Evolutionary conservation across 2,113 vertebrate genomes (phyloP).

Genomic region (Dasyprocta punctata): DNA sequence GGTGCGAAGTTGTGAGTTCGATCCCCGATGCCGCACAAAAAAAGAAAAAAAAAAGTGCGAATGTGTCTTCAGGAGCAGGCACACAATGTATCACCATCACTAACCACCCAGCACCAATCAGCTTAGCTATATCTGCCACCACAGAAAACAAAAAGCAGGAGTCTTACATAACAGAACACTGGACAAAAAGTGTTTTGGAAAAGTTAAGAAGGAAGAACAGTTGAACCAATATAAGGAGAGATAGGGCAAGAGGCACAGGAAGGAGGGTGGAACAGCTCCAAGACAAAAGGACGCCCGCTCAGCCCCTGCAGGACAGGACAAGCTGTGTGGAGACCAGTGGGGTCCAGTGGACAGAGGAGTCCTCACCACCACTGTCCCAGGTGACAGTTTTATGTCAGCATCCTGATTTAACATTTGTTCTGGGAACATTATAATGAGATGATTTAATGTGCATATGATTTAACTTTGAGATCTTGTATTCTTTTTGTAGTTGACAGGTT

Average conservation of each 20-base stretch:
- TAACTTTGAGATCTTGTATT: background rate
- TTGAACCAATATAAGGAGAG: background rate
- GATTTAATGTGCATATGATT: background rate
- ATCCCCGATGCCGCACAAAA: too few species aligned
- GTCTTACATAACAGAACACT: background rate
- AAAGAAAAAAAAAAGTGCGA: too few species aligned
- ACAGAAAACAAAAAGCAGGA: background rate
- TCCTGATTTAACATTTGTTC: background rate
- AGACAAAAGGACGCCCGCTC: background rate
- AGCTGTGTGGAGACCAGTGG: rapidly evolving
- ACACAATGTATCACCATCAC: background rate
- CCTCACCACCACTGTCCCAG: background rate
- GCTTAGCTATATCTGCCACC: background rate
- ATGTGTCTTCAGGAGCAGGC: background rate
- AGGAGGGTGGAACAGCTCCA: background rate
- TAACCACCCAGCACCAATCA: background rate
- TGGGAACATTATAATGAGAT: background rate
- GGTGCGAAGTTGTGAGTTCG: too few species aligned
- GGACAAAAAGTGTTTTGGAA: background rate
- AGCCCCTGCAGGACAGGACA: too few species aligned
- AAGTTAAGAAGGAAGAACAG: background rate
- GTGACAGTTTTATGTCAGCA: background rate
- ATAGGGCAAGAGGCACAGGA: background rate
- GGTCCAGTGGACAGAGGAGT: background rate
- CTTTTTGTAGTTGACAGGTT: background rate